phyloP scores from a whole-genome alignment of 2,888 invertebrate genomes.

The Malacosoma neustria region DNA sequence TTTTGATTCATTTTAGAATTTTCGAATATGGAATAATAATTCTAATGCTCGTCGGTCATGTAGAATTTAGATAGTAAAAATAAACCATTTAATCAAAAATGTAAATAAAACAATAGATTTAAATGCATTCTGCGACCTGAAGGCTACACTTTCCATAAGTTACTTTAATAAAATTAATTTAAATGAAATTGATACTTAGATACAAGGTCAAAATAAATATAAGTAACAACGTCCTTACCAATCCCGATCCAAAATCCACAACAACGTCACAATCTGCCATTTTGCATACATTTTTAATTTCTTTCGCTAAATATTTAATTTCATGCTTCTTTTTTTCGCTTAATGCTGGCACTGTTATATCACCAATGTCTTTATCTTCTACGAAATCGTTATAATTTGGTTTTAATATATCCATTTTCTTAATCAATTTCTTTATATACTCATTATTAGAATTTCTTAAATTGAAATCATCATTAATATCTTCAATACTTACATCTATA shows the following conservation, averaged over 20 bases:
- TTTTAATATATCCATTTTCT: conserved; percentile 26
- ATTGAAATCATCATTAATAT: conserved; percentile 25
- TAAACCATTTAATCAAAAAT: too few relatives aligned
- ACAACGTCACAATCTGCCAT: conserved; percentile 61
- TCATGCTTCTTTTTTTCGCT: conserved; percentile 82
- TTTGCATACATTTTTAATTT: conserved; percentile 68
- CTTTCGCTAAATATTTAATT: conserved; percentile 75
- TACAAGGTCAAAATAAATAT: too few relatives aligned
- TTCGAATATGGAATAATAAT: too few relatives aligned
- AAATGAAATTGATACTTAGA: too few relatives aligned
- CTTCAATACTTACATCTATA: conserved; percentile 56
- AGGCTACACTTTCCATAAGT: too few relatives aligned
- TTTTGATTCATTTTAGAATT: too few relatives aligned
- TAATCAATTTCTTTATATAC: conserved; percentile 32
- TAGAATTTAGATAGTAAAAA: too few relatives aligned
- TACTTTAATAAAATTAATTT: too few relatives aligned
- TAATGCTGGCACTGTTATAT: conserved; percentile 39
- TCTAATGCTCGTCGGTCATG: too few relatives aligned
- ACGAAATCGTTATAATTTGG: conserved; percentile 22
- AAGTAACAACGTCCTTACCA: too few relatives aligned
- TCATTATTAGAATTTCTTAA: conserved; percentile 14
- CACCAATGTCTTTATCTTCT: conserved; percentile 23
- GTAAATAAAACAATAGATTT: too few relatives aligned
- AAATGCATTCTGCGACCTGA: too few relatives aligned
- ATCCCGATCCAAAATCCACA: conserved; percentile 84